Percentiles rank a stretch among this genome's conserved stretches.
phyloP scores from a whole-genome alignment of 2,888 invertebrate species.

The Lissonota sp. region DNA sequence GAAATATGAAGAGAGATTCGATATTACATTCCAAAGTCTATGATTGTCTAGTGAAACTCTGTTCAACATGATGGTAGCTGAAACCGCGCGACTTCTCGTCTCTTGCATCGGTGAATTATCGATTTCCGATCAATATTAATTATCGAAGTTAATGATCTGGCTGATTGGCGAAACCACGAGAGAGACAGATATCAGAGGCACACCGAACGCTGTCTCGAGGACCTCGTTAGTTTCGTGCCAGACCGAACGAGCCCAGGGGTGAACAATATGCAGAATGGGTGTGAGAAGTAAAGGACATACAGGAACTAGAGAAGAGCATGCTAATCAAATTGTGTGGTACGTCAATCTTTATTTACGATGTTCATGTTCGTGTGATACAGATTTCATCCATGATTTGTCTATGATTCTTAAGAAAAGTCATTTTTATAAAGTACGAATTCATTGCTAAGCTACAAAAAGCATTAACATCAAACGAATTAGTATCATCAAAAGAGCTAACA shows the following conservation, averaged over 20 bases:
- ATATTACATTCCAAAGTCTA: background rate
- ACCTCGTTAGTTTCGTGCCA: conserved; percentile 78
- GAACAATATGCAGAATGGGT: conserved; percentile 21
- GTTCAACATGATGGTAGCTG: background rate
- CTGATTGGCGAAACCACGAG: conserved; percentile 74
- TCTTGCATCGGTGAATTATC: conserved; percentile 67
- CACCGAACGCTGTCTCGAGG: conserved; percentile 75
- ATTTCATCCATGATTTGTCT: too few relatives aligned
- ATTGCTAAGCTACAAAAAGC: too few relatives aligned
- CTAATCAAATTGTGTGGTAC: background rate
- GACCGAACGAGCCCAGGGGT: conserved; percentile 44
- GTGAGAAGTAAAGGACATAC: conserved; percentile 11
- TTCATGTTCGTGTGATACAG: too few relatives aligned
- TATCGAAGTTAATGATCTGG: conserved; percentile 79
- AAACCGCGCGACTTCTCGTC: conserved; percentile 30
- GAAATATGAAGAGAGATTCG: too few relatives aligned
- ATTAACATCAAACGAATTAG: too few relatives aligned
- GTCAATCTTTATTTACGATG: conserved; percentile 13
- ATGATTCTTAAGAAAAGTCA: too few relatives aligned
- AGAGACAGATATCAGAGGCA: conserved; percentile 36
- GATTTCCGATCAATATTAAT: conserved; percentile 80
- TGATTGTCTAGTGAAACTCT: background rate
- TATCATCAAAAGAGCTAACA: too few relatives aligned
- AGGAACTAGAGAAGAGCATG: conserved; percentile 14
- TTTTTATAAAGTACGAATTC: too few relatives aligned